Percentiles rank a stretch among this genome's conserved stretches.
Evolutionary conservation across 2,888 invertebrate genomes (phyloP).

Genomic region (Furcula furcula): DNA sequence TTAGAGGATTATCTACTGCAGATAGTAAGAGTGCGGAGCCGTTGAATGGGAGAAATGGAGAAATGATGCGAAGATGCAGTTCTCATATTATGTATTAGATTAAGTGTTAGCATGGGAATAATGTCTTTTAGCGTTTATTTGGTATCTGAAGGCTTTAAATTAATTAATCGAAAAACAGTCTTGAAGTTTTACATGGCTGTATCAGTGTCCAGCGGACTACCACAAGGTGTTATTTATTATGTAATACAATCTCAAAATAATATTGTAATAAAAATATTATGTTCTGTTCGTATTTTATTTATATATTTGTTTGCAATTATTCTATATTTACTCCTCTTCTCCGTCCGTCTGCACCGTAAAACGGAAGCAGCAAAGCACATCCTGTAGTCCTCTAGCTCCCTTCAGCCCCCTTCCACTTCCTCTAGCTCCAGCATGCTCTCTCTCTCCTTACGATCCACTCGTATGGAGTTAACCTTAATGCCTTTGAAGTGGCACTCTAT

Average conservation of each 20-base stretch:
- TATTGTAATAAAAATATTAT: background rate
- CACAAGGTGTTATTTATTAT: no score
- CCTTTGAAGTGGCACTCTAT: slow-evolving; percentile 83
- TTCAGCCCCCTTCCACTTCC: slow-evolving; percentile 66
- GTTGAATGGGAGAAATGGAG: slow-evolving; percentile 42
- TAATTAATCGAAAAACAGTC: no score
- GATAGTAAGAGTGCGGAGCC: slow-evolving; percentile 51
- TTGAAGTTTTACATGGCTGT: no score
- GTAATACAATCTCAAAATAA: background rate
- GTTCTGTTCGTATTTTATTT: background rate
- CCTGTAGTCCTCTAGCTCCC: slow-evolving; percentile 28
- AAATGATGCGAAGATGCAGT: slow-evolving; percentile 59
- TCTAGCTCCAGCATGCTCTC: slow-evolving; percentile 64
- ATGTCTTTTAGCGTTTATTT: no score
- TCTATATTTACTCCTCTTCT: slow-evolving; percentile 9
- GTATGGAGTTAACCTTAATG: slow-evolving; percentile 24
- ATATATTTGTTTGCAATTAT: slow-evolving; percentile 4
- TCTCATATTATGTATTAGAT: slow-evolving; percentile 62
- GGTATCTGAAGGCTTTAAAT: no score
- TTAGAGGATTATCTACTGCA: slow-evolving; percentile 50
- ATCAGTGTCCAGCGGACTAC: no score
- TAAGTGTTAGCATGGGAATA: no score
- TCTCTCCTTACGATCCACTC: slow-evolving; percentile 39
- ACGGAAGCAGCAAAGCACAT: slow-evolving; percentile 43
- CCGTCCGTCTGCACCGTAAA: background rate